Percentiles rank a stretch among this genome's conserved stretches.
phyloP scores from a whole-genome alignment of 2,113 vertebrate species.

The Thalassarche chlororhynchos region DNA sequence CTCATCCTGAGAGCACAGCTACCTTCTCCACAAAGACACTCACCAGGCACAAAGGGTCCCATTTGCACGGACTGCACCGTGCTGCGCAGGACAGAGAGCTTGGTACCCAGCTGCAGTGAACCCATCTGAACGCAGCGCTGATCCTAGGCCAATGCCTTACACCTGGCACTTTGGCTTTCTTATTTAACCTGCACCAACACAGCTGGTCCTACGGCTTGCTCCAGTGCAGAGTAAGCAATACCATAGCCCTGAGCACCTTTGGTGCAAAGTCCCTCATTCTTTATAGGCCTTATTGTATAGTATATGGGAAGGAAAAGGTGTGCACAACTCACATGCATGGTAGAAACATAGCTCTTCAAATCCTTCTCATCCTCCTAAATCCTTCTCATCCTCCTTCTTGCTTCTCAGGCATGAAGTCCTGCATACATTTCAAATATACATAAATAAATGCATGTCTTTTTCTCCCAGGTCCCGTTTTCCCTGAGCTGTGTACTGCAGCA shows the following conservation, averaged over 20 bases:
- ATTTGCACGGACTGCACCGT: accelerated
- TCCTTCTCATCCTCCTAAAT: neutral
- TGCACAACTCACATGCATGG: neutral
- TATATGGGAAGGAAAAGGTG: neutral
- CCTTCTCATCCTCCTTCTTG: neutral
- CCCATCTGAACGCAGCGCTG: neutral
- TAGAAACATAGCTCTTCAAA: neutral
- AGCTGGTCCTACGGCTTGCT: neutral
- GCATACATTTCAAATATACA: neutral
- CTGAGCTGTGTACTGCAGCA: neutral
- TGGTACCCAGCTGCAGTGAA: neutral
- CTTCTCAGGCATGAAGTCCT: neutral
- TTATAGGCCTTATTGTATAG: neutral
- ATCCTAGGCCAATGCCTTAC: neutral
- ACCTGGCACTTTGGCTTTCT: neutral
- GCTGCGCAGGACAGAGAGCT: neutral
- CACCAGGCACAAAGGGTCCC: neutral
- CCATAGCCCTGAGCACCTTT: neutral
- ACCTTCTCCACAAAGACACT: neutral
- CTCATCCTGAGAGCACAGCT: neutral
- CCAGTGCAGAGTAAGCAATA: neutral
- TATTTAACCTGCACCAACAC: neutral
- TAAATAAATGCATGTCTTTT: neutral
- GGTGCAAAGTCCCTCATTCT: neutral
- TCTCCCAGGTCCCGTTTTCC: neutral